A percentile compares a stretch with the other conserved stretches of the same genome.
Conservation (phyloP, 2,797 vertebrate species). For the Thripadectes ignobilis region DNA sequence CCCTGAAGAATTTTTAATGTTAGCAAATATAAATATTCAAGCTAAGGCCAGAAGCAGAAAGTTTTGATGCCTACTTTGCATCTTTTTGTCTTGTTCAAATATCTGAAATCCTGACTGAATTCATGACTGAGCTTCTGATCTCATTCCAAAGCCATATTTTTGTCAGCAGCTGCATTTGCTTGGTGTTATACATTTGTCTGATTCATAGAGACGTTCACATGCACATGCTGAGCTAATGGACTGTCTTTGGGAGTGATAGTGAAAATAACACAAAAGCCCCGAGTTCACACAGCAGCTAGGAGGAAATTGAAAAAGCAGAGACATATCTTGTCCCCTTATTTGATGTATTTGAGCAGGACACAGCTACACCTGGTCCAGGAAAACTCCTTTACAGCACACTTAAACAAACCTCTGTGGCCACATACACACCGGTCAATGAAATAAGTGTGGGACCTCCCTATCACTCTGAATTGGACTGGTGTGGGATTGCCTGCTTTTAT, state of each 20-base stretch:
- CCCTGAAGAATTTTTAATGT: not conserved
- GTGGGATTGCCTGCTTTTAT: not conserved
- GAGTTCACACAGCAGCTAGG: not conserved
- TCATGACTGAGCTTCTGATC: not conserved
- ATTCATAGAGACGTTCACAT: fast-evolving
- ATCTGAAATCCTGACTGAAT: not conserved
- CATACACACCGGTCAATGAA: not conserved
- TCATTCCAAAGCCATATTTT: not conserved
- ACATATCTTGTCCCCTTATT: not conserved
- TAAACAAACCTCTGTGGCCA: not conserved
- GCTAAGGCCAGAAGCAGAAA: not conserved
- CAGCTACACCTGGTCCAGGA: not conserved
- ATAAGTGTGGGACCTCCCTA: not conserved
- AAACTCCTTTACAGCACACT: not conserved
- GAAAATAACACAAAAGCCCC: not conserved
- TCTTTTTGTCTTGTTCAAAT: not conserved
- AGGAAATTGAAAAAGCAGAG: not conserved
- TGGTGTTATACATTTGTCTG: not conserved
- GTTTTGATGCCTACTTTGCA: not conserved
- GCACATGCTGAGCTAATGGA: not conserved
- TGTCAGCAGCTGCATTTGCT: not conserved
- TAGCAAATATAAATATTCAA: not conserved
- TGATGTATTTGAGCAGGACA: not conserved
- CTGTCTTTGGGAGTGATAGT: not conserved
- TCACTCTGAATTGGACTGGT: not conserved